These are phyloP conservation scores for Hermatobates lingyangjiaoensis DNA, from an alignment of 1,140 invertebrate species.

Conservation along the genomic window DNA sequence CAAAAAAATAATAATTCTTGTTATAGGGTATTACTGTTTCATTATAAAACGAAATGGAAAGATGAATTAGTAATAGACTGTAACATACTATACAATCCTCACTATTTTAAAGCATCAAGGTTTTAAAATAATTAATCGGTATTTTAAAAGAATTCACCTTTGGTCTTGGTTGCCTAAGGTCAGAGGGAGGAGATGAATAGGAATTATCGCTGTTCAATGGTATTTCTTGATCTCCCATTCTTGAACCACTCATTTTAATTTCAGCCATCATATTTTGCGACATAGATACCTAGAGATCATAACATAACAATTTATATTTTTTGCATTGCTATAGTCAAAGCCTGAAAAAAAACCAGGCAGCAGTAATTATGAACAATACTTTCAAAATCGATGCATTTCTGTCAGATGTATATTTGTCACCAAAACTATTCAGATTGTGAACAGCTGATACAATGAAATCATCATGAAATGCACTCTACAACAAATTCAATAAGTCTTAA, in stretches of 20 bases:
- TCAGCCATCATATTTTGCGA: conserved; percentile 54
- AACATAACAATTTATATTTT: neutral
- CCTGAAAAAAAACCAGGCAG: no score
- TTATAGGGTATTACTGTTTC: conserved; percentile 17
- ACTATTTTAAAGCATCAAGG: no score
- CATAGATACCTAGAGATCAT: conserved; percentile 43
- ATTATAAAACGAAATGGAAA: conserved; percentile 24
- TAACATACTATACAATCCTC: conserved; percentile 2
- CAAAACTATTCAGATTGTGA: no score
- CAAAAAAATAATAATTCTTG: neutral
- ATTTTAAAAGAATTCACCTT: no score
- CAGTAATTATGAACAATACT: no score
- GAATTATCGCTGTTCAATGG: conserved; percentile 41
- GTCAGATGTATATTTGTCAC: no score
- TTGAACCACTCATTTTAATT: conserved; percentile 37
- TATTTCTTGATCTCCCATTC: conserved; percentile 55
- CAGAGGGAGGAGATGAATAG: conserved; percentile 39
- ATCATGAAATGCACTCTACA: no score
- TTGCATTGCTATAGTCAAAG: conserved; percentile 31
- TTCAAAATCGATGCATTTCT: no score
- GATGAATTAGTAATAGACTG: conserved; percentile 18
- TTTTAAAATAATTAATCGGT: no score
- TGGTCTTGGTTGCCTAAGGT: conserved; percentile 62
- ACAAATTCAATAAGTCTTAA: no score
- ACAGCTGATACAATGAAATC: no score